phyloP scores from a whole-genome alignment of 2,113 vertebrate genomes.

The Poecile atricapillus region DNA sequence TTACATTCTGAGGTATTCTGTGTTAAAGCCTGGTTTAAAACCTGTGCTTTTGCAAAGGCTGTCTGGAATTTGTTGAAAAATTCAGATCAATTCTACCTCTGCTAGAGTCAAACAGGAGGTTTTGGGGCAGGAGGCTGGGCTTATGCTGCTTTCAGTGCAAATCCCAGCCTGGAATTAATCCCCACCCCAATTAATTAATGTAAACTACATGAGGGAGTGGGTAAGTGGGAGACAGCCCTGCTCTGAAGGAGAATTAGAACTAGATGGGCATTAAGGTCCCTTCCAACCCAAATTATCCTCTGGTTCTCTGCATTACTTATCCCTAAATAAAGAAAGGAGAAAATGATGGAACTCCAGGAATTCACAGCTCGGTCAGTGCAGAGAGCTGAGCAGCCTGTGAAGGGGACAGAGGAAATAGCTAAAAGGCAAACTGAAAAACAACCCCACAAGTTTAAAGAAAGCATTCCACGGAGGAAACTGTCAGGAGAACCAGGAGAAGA shows the following conservation, averaged over 20 bases:
- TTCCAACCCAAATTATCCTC: background rate
- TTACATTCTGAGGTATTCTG: background rate
- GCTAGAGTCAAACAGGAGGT: background rate
- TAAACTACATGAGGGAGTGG: background rate
- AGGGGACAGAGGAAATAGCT: background rate
- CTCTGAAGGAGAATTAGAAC: background rate
- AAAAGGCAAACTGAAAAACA: background rate
- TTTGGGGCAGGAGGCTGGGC: background rate
- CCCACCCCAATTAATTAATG: background rate
- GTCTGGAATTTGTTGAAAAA: background rate
- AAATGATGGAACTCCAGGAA: background rate
- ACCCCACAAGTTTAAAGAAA: background rate
- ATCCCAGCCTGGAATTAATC: background rate
- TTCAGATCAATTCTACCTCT: background rate
- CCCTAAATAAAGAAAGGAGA: background rate
- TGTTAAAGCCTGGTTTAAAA: background rate
- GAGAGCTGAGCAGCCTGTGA: background rate
- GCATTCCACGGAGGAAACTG: background rate
- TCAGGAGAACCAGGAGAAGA: background rate
- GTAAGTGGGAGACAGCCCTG: no score
- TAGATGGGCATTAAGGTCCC: background rate
- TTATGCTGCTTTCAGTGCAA: background rate
- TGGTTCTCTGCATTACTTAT: background rate
- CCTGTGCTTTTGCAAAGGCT: rapidly evolving
- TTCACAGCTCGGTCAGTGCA: no score